phyloP scores from a whole-genome alignment of 2,113 vertebrate genomes.

The Callithrix jacchus region DNA sequence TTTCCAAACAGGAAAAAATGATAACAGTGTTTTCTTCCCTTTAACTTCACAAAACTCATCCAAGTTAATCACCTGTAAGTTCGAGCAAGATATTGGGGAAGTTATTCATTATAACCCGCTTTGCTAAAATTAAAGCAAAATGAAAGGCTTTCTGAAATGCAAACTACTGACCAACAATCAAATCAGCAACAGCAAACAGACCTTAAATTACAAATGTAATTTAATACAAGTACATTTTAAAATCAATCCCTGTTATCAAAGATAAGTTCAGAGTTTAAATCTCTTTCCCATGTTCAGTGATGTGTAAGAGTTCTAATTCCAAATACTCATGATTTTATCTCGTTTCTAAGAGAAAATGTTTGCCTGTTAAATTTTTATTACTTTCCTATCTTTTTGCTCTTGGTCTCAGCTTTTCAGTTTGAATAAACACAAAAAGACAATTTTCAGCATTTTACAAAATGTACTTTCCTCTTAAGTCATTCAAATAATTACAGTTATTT shows the following conservation, averaged over 20 bases:
- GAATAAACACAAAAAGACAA: constrained; percentile 31
- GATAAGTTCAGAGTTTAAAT: constrained; percentile 49
- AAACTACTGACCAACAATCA: constrained; percentile 37
- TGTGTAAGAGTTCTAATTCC: neutral
- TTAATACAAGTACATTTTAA: constrained; percentile 46
- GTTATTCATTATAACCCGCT: constrained; percentile 57
- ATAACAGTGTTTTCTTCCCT: constrained; percentile 79
- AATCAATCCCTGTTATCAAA: constrained; percentile 44
- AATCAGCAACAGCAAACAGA: constrained; percentile 59
- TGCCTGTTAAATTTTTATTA: neutral
- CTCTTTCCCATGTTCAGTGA: constrained; percentile 23
- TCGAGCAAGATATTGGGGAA: constrained; percentile 53
- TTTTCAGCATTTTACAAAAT: constrained; percentile 37
- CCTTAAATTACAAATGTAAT: constrained; percentile 36
- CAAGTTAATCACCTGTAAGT: constrained; percentile 39
- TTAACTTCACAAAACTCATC: constrained; percentile 58
- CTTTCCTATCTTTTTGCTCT: constrained; percentile 18
- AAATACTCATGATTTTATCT: neutral
- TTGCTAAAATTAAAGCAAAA: constrained; percentile 78
- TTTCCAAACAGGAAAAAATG: constrained; percentile 65
- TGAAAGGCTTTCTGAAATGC: constrained; percentile 72
- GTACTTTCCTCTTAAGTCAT: constrained; percentile 37
- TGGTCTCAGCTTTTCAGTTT: constrained; percentile 26
- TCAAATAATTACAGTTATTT: constrained; percentile 59
- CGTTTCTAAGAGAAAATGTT: constrained; percentile 43